Percentiles rank a stretch among this genome's conserved stretches.
phyloP scores from a whole-genome alignment of 1,140 invertebrate genomes.

The Tetragonula clypearis region DNA sequence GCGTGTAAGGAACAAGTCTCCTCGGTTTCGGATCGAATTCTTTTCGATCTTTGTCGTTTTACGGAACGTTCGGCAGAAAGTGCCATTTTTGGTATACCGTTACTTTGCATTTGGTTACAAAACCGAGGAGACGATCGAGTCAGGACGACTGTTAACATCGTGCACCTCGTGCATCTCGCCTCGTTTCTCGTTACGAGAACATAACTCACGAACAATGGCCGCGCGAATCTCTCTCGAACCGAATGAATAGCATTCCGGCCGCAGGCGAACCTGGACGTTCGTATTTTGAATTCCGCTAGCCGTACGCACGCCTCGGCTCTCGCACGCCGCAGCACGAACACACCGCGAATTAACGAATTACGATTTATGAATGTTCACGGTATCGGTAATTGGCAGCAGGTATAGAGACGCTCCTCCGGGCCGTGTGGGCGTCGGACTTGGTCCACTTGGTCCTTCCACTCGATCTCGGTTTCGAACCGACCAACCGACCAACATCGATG shows the following conservation, averaged over 20 bases:
- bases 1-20: too few species aligned
- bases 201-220: slow-evolving; percentile 68
- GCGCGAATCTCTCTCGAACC: slow-evolving; percentile 56
- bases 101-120: not conserved
- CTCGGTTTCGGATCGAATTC: too few species aligned
- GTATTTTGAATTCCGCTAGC: slow-evolving; percentile 62
- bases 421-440: slow-evolving; percentile 34
- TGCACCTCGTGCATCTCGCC: slow-evolving; percentile 31
- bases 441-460: not conserved
- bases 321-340: slow-evolving; percentile 34
- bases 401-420: slow-evolving; percentile 52
- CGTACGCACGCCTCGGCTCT: slow-evolving; percentile 17
- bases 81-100: not conserved
- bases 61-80: not conserved
- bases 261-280: slow-evolving; percentile 57
- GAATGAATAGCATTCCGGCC: slow-evolving; percentile 63
- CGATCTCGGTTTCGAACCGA: not conserved
- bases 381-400: slow-evolving; percentile 66
- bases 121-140: slow-evolving; percentile 46
- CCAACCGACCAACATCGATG: slow-evolving; percentile 21
- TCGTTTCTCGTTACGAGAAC: slow-evolving; percentile 66
- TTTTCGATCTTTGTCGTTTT: too few species aligned
- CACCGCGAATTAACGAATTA: slow-evolving; percentile 67
- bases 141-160: slow-evolving; percentile 54
- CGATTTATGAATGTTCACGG: slow-evolving; percentile 65